phyloP scores from a whole-genome alignment of 2,797 vertebrate species.

The Emydoidea blandingii region DNA sequence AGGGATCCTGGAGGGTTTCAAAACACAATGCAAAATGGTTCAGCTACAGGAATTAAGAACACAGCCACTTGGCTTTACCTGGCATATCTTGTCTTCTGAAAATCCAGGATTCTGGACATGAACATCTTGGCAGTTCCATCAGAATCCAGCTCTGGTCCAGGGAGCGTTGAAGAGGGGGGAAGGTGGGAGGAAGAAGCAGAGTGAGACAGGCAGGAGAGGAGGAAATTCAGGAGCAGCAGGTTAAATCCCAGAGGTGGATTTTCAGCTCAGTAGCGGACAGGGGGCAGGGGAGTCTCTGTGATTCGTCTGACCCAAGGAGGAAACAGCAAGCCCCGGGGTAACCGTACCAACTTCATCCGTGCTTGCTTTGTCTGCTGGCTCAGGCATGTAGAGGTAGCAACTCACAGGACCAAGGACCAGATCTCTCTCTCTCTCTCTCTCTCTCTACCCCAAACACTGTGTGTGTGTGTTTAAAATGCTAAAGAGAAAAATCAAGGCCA shows the following conservation, averaged over 20 bases:
- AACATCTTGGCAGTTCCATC: conserved; percentile 81
- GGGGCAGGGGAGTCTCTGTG: neutral
- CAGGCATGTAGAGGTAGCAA: neutral
- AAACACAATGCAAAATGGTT: neutral
- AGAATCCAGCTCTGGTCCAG: conserved; percentile 39
- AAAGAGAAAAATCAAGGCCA: neutral
- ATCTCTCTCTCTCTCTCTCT: neutral
- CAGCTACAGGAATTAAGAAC: neutral
- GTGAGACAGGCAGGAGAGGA: neutral
- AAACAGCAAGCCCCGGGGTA: neutral
- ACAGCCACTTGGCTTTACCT: conserved; percentile 81
- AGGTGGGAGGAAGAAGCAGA: neutral
- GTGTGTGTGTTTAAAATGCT: neutral
- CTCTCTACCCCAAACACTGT: neutral
- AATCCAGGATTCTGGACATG: conserved; percentile 78
- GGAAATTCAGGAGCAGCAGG: neutral
- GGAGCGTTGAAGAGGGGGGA: neutral
- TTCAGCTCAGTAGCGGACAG: neutral
- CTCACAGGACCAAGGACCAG: neutral
- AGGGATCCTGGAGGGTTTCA: neutral
- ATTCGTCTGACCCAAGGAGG: conserved; percentile 69
- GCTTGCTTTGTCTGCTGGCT: neutral
- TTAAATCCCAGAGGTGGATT: conserved; percentile 1
- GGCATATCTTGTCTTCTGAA: conserved; percentile 87
- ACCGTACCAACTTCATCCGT: conserved; percentile 1